Conservation (phyloP, 2,113 vertebrate species). For the Panurus biarmicus region DNA sequence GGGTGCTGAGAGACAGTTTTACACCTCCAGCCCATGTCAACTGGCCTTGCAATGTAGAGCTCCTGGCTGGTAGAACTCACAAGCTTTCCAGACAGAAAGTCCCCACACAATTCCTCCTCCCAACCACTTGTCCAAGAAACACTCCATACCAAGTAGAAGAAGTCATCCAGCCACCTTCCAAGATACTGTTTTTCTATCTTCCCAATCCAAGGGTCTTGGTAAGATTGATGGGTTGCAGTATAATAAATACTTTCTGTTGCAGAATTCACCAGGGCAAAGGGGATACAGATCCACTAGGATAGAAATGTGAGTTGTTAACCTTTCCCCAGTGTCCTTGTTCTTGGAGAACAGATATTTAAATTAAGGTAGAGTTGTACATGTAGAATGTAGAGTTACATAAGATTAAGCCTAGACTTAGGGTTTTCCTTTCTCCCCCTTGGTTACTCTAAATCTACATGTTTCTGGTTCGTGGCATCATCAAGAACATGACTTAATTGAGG, state of each 20-base stretch:
- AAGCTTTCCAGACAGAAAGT: neutral
- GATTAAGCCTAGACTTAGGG: neutral
- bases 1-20: neutral
- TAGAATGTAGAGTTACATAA: neutral
- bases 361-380: neutral
- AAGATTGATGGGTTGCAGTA: slow-evolving; percentile 39
- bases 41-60: neutral
- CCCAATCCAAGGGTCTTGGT: slow-evolving; percentile 70
- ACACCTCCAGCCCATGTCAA: neutral
- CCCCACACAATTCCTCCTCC: accelerated
- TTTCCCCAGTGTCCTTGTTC: neutral
- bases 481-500: neutral
- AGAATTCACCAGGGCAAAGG: slow-evolving; percentile 69
- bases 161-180: slow-evolving; percentile 71
- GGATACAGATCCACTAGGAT: slow-evolving; percentile 71
- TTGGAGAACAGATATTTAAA: neutral
- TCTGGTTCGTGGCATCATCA: neutral
- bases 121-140: neutral
- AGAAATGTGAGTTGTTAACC: neutral
- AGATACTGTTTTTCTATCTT: slow-evolving; percentile 56
- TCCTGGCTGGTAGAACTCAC: neutral
- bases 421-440: neutral
- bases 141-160: slow-evolving; percentile 69
- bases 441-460: neutral
- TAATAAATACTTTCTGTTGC: slow-evolving; percentile 56